Percentiles rank a stretch among this genome's conserved stretches.
Conservation (phyloP, 2,888 invertebrate species). For the Diabrotica balteata region DNA sequence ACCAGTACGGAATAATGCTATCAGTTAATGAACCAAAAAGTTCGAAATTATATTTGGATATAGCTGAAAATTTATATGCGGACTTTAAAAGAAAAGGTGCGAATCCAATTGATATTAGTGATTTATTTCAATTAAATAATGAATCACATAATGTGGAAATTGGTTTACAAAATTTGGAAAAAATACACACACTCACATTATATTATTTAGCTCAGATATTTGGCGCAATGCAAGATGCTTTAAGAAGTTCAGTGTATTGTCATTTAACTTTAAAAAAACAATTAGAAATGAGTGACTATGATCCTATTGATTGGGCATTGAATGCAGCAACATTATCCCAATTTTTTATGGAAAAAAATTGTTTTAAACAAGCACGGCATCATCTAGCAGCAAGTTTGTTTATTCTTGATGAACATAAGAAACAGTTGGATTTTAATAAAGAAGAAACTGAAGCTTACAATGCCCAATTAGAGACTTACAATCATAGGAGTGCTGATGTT, state of each 20-base stretch:
- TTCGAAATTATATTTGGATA: constrained; percentile 71
- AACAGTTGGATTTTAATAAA: constrained; percentile 61
- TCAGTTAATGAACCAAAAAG: constrained; percentile 75
- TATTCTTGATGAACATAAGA: constrained; percentile 72
- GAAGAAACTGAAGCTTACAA: constrained; percentile 57
- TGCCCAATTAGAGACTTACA: constrained; percentile 75
- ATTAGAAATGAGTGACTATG: constrained; percentile 76
- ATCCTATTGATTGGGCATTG: constrained; percentile 88
- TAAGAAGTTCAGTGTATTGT: constrained; percentile 85
- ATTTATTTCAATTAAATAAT: constrained; percentile 64
- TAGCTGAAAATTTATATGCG: constrained; percentile 72
- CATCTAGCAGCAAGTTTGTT: constrained; percentile 82
- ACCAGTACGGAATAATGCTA: constrained; percentile 79
- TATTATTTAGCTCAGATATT: constrained; percentile 91
- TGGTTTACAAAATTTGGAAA: constrained; percentile 71
- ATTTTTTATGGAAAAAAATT: constrained; percentile 81
- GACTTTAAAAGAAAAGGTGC: constrained; percentile 66
- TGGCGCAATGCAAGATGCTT: constrained; percentile 74
- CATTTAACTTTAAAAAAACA: constrained; percentile 86
- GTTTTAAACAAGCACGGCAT: constrained; percentile 81
- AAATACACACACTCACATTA: constrained; percentile 80
- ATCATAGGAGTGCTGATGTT: constrained; percentile 84
- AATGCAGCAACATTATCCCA: constrained; percentile 92
- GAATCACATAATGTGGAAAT: constrained; percentile 64
- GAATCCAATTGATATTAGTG: constrained; percentile 66